Evolutionary conservation across 2,797 vertebrate species (phyloP), one percentile per base, ranked within the genome.

Genomic region (Rhabdomys pumilio): DNA sequence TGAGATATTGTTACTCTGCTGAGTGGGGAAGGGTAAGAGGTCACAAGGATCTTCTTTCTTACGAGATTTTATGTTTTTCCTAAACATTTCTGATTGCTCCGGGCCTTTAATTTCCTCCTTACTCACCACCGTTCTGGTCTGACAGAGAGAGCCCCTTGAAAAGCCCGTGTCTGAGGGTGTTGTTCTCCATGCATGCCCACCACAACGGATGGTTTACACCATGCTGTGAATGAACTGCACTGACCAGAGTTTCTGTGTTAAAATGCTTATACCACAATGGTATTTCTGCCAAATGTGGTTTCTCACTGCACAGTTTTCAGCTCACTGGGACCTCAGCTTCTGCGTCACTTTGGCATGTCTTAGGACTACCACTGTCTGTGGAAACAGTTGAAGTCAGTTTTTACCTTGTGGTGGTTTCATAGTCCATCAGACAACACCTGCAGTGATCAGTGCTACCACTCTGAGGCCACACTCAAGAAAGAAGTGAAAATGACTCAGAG

Each of bases 41-140:
- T 29, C 12, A 12, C 13, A 57, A 82, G 31, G 20, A 9, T 85
- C 20, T 69, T 24, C 38, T 0, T 67, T 88, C 73, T 50, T 69
- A n/a, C 0, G 17, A 80, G 75, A 69, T 55, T 55, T 12, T 65
- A 14, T 34, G 26, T 61, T 50, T 63, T 75, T 94, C 79, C 76
- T 91, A 77, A 65, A 86, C n/a, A 63, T 6, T 83, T 76, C 44
- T 73, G 55, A 55, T 41, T 41, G 38, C 53, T 38, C 3, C 26
- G 59, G 67, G 26, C 84, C 50, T 59, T 93, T 34, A 85, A 53
- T 96, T 76, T 80, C 67, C 22, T 15, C 29, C 59, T 84, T 69
- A 31, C 3, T 83, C 12, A 15, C 75, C 12, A 15, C 75, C 44
- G 13, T 89, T 94, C 69, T 53, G 55, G 55, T 93, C 59, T 50